Evolutionary conservation across 2,888 invertebrate genomes (phyloP).

Genomic region (Xestia xanthographa): DNA sequence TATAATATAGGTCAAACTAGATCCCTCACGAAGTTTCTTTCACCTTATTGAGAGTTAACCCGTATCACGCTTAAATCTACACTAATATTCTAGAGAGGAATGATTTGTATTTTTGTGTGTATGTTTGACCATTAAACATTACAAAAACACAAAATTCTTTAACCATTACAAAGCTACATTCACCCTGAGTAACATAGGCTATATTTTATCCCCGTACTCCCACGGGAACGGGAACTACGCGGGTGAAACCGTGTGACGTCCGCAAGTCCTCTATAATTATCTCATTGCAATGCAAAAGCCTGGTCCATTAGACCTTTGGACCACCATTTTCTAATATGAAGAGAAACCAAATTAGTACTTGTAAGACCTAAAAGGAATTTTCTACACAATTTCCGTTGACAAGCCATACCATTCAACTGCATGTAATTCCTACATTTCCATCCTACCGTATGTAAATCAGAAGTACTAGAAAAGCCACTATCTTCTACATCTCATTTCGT

Average conservation of each 20-base stretch:
- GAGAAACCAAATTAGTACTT: neutral
- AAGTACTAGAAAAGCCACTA: conserved; percentile 14
- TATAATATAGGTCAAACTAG: too few relatives aligned
- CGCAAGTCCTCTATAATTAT: neutral
- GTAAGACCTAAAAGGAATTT: neutral
- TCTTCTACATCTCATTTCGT: conserved; percentile 19
- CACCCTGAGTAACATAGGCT: too few relatives aligned
- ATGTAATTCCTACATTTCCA: neutral
- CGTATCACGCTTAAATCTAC: neutral
- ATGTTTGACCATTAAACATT: too few relatives aligned
- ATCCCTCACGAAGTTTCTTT: neutral
- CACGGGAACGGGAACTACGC: too few relatives aligned
- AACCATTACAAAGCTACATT: too few relatives aligned
- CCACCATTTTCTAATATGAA: neutral
- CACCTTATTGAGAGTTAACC: neutral
- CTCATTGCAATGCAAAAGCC: neutral
- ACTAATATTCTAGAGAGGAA: too few relatives aligned
- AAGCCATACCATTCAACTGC: conserved; percentile 13
- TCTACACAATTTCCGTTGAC: conserved; percentile 3
- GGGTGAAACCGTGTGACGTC: too few relatives aligned
- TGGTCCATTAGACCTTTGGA: neutral
- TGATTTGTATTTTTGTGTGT: too few relatives aligned
- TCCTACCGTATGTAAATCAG: conserved; percentile 25
- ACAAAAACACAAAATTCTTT: too few relatives aligned
- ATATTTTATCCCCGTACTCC: too few relatives aligned